Evolutionary conservation across 2,113 vertebrate genomes (phyloP).

Genomic region (Chiloscyllium plagiosum): DNA sequence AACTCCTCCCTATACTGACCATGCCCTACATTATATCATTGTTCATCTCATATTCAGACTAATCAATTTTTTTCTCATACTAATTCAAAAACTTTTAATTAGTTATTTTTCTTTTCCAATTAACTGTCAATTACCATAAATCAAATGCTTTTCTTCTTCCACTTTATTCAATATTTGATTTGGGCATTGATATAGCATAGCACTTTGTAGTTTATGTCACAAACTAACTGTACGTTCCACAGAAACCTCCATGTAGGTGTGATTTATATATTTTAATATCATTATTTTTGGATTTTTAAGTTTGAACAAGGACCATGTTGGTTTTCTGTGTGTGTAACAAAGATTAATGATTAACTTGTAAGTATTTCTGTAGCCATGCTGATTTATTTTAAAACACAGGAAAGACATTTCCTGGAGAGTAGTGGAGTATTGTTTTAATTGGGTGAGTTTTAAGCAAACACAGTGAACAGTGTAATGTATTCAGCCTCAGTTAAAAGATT

Average conservation of each 20-base stretch:
- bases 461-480: too few relatives aligned
- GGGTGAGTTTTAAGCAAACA: too few relatives aligned
- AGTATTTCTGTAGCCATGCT: too few relatives aligned
- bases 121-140: neutral
- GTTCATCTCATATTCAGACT: neutral
- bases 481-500: too few relatives aligned
- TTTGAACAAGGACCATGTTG: too few relatives aligned
- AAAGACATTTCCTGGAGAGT: too few relatives aligned
- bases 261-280: too few relatives aligned
- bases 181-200: neutral
- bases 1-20: neutral
- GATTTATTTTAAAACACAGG: too few relatives aligned
- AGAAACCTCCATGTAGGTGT: neutral
- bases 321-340: too few relatives aligned
- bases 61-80: neutral
- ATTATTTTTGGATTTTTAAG: too few relatives aligned
- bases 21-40: neutral
- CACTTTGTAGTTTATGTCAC: neutral
- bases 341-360: too few relatives aligned
- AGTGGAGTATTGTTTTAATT: too few relatives aligned
- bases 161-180: neutral
- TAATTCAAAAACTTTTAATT: neutral
- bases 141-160: neutral
- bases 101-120: neutral
- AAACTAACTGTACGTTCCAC: neutral